These are phyloP conservation scores for Sminthurides aquaticus DNA, from an alignment of 2,888 invertebrate species.

Conservation along the genomic window DNA sequence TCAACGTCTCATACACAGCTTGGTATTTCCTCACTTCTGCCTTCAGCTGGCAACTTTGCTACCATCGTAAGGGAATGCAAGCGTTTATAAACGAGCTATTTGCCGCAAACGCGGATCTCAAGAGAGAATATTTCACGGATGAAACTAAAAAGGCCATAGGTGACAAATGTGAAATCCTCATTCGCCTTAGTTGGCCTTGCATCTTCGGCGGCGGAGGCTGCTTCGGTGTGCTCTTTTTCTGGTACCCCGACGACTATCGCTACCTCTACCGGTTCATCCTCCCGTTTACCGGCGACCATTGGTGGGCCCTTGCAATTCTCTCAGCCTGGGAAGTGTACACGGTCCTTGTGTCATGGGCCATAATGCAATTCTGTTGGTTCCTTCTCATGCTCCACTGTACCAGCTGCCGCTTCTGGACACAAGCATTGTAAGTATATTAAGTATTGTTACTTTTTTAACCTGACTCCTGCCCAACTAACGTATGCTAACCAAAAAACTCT, in stretches of 20 bases:
- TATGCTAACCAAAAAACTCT: too few relatives aligned
- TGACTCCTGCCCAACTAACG: too few relatives aligned
- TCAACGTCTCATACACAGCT: background rate
- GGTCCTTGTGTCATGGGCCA: background rate
- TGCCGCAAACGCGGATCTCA: background rate
- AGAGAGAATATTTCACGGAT: background rate
- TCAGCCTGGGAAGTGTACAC: background rate
- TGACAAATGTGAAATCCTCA: background rate
- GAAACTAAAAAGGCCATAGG: background rate
- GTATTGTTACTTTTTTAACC: too few relatives aligned
- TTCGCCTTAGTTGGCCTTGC: background rate
- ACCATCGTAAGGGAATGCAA: background rate
- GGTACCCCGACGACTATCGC: background rate
- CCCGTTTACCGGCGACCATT: background rate
- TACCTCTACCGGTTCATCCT: background rate
- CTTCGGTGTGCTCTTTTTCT: background rate
- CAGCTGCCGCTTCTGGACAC: background rate
- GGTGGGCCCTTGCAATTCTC: background rate
- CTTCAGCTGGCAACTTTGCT: background rate
- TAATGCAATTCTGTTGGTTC: background rate
- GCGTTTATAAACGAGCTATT: background rate
- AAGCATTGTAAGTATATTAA: background rate
- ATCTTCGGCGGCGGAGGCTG: background rate
- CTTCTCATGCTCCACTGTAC: background rate
- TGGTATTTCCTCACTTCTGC: background rate